Percentiles rank a stretch among this genome's conserved stretches.
Conservation (phyloP, 2,888 invertebrate genomes). For the Campopleginae sp. region DNA sequence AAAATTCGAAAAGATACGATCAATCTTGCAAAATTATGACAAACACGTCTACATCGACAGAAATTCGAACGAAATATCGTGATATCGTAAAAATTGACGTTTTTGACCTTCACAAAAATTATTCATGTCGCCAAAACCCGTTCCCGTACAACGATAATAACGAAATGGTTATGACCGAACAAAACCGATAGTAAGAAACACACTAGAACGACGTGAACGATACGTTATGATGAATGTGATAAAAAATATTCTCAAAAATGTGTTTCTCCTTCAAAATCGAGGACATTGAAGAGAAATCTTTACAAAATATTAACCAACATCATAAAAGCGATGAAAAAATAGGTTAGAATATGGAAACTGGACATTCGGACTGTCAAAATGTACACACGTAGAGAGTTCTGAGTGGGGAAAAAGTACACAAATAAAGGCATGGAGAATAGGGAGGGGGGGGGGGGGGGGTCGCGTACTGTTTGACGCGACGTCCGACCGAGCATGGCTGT, state of each 20-base stretch:
- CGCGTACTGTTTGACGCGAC: conserved; percentile 53
- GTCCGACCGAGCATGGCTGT: background rate
- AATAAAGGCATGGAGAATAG: background rate
- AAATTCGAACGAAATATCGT: background rate
- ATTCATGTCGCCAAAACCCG: background rate
- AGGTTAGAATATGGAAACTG: background rate
- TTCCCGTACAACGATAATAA: too few species aligned
- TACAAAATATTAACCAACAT: background rate
- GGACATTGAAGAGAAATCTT: background rate
- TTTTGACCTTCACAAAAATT: background rate
- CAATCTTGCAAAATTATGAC: background rate
- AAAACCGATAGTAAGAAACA: too few species aligned
- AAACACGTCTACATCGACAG: background rate
- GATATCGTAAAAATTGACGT: background rate
- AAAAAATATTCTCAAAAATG: too few species aligned
- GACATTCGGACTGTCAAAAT: background rate
- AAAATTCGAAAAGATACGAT: too few species aligned
- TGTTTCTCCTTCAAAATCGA: too few species aligned
- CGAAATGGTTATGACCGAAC: too few species aligned
- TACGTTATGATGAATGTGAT: too few species aligned
- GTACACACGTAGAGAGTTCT: background rate
- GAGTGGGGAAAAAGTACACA: background rate
- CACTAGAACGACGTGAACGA: too few species aligned
- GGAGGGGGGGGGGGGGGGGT: background rate
- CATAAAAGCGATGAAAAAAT: background rate